Evolutionary conservation across 2,888 invertebrate species (phyloP), one percentile per base, ranked within the genome.

Genomic region (Criorhina ranunculi): DNA sequence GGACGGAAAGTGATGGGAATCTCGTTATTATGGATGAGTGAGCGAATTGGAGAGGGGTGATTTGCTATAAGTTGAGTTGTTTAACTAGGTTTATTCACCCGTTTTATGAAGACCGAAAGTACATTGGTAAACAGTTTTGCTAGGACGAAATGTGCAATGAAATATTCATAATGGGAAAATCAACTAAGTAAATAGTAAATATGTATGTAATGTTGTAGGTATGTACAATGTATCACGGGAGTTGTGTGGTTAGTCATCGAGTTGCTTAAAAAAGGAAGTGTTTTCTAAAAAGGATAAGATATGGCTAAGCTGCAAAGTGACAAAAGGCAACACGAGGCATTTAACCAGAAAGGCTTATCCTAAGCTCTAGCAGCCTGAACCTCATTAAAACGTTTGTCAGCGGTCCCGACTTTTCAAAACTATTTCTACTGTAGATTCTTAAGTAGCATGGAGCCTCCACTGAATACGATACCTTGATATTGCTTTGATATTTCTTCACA

Each of bases 61-160:
- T 80, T 60, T 75, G 53, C 51, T 59, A 37, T 70, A 76, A 80
- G 85, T 75, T 85, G 80, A 80, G 69, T 85, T 85, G 85, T 85
- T 85, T 80, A 85, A 85, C 80, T 80, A 80, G 80, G 75, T 85
- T 85, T 80, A 80, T 70, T 85, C 85, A 85, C 80, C 85, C 85
- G 80, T 85, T 85, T 85, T 85, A 85, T 85, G 80, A 80, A 53
- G 64, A 53, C 53, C 57, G 62, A 69, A 69, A 69, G 83, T 85
- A 79, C 69, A 66, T 66, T 19, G 29, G 59, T 35, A 85, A 80
- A 80, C 75, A 80, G 17, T 53, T 70, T 66, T 55, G 59, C 29
- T 29, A 35, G 33, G 35, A 12, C 19, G 40, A 66, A 80, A 80
- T 85, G 69, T 75, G 69, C 85, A 85, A 85, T 85, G 70, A 85